phyloP scores from a whole-genome alignment of 2,888 invertebrate genomes.

The Dastarcus helophoroides region DNA sequence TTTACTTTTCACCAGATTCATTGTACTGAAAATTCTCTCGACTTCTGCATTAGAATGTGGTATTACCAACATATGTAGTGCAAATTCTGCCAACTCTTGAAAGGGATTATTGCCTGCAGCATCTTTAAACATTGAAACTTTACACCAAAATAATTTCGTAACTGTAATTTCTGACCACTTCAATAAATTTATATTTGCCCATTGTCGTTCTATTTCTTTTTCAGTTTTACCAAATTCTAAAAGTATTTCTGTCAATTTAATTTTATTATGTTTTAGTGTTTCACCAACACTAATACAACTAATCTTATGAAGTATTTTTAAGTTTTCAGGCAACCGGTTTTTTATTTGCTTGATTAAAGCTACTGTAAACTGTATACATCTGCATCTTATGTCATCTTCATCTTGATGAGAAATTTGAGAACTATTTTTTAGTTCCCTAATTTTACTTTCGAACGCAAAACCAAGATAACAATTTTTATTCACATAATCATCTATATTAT shows the following conservation, averaged over 20 bases:
- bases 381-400: conserved; percentile 7
- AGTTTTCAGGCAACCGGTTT: too few species aligned
- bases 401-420: conserved; percentile 2
- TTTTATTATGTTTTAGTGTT: conserved; percentile 5
- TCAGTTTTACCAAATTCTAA: background rate
- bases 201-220: background rate
- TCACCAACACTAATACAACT: conserved; percentile 9
- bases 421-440: too few species aligned
- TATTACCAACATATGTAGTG: conserved; percentile 10
- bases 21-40: conserved; percentile 13
- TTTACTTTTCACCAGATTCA: conserved; percentile 14
- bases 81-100: conserved; percentile 10
- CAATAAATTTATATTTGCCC: background rate
- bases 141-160: too few species aligned
- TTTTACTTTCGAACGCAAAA: too few species aligned
- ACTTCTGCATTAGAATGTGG: conserved; percentile 17
- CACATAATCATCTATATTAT: background rate
- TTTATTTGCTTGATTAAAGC: conserved; percentile 10
- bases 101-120: conserved; percentile 7
- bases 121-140: conserved; percentile 6
- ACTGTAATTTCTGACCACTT: too few species aligned
- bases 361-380: conserved; percentile 9
- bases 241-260: background rate
- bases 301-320: too few species aligned
- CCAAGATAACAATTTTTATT: conserved; percentile 1